Percentiles rank a stretch among this genome's conserved stretches.
Conservation (phyloP, 2,797 vertebrate species). For the Sebastes ruberrimus region DNA sequence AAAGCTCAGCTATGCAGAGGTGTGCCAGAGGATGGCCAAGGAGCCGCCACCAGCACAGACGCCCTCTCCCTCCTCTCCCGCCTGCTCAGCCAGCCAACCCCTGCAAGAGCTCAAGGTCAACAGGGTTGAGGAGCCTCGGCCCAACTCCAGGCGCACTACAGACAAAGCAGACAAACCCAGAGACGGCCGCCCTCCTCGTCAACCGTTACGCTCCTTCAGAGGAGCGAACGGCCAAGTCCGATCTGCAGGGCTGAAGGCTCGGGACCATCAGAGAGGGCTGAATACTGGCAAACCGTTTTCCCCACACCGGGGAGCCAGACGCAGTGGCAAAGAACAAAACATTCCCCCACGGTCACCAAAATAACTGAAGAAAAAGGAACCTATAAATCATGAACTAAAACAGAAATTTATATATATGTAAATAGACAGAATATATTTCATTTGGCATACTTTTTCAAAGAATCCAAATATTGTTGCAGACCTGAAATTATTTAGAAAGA, state of each 20-base stretch:
- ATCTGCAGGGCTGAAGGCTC: slow-evolving; percentile 82
- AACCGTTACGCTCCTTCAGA: slow-evolving; percentile 81
- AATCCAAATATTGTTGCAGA: slow-evolving; percentile 6
- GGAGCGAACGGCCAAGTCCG: slow-evolving; percentile 76
- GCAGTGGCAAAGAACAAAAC: slow-evolving; percentile 91
- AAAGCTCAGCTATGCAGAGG: slow-evolving; percentile 94
- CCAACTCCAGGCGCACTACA: slow-evolving; percentile 40
- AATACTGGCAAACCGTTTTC: slow-evolving; percentile 81
- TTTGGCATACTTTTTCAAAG: slow-evolving; percentile 46
- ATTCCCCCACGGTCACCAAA: slow-evolving; percentile 91
- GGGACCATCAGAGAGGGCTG: slow-evolving; percentile 89
- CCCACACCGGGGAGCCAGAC: slow-evolving; percentile 86
- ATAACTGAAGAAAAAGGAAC: slow-evolving; percentile 60
- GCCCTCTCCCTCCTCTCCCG: slow-evolving; percentile 31
- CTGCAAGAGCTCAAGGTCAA: slow-evolving; percentile 89
- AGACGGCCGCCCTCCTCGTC: slow-evolving; percentile 78
- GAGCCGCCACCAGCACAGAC: slow-evolving; percentile 70
- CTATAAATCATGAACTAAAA: slow-evolving; percentile 14
- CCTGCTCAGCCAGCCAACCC: slow-evolving; percentile 76
- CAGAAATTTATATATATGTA: slow-evolving; percentile 49
- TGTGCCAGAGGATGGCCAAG: slow-evolving; percentile 91
- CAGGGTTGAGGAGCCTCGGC: slow-evolving; percentile 79
- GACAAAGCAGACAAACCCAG: slow-evolving; percentile 56
- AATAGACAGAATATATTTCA: slow-evolving; percentile 72
- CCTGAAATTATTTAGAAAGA: slow-evolving; percentile 19